Conservation (phyloP, 1,140 invertebrate genomes). For the Gryllus bimaculatus region DNA sequence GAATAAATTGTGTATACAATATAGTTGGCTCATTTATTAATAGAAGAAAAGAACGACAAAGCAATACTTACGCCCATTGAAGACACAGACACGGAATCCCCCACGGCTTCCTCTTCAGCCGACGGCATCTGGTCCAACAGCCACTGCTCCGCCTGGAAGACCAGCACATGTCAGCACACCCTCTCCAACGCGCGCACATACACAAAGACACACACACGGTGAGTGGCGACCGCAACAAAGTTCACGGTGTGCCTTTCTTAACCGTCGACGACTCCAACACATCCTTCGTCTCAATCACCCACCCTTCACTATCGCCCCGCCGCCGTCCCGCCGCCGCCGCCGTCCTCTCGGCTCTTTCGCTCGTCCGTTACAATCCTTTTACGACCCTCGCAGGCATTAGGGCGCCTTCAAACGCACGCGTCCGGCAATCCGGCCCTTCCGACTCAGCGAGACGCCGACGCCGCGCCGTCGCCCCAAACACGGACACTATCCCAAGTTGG, state of each 20-base stretch:
- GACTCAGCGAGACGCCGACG: neutral
- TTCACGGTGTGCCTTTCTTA: no score
- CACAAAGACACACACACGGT: no score
- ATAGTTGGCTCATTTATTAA: no score
- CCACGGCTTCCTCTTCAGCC: neutral
- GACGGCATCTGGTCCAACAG: neutral
- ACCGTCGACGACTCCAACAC: neutral
- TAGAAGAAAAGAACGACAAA: no score
- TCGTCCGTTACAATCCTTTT: neutral
- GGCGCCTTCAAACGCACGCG: neutral
- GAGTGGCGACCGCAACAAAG: no score
- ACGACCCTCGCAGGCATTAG: neutral
- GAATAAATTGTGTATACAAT: no score
- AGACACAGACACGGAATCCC: neutral
- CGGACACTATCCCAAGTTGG: no score
- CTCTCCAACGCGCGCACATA: no score
- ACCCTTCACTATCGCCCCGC: neutral
- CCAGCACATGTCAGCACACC: no score
- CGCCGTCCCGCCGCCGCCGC: no score
- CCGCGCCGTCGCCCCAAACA: no score
- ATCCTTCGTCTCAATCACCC: neutral
- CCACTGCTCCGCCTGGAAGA: neutral
- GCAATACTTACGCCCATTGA: neutral
- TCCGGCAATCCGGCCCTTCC: neutral
- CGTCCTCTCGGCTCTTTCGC: neutral